Evolutionary conservation across 1,140 invertebrate species (phyloP).

Genomic region (Ostrea denselamellosa): DNA sequence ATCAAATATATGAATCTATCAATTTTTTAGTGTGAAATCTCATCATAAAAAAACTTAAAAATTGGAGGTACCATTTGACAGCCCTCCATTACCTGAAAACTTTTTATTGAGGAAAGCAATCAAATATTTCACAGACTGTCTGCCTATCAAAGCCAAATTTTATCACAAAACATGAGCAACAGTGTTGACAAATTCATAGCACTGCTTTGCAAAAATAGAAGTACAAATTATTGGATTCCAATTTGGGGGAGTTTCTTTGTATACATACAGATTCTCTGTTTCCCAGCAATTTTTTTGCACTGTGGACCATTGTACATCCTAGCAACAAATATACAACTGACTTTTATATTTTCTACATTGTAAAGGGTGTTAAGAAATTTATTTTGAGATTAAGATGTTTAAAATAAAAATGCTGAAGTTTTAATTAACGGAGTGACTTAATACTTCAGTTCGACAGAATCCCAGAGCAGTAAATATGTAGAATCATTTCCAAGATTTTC

Average conservation of each 20-base stretch:
- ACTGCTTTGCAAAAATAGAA: neutral
- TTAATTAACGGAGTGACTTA: too few species aligned
- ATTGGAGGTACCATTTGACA: neutral
- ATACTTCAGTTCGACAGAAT: too few species aligned
- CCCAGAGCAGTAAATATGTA: too few species aligned
- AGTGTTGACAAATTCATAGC: neutral
- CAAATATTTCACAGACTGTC: neutral
- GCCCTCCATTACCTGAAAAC: neutral
- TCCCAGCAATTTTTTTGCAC: too few species aligned
- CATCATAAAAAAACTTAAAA: neutral
- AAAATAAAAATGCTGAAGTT: too few species aligned
- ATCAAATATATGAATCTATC: slow-evolving; percentile 28
- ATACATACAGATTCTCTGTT: neutral
- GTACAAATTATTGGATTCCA: neutral
- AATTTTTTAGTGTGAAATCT: neutral
- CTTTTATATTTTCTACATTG: neutral
- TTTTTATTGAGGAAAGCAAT: neutral
- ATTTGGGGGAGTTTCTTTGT: neutral
- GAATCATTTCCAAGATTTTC: too few species aligned
- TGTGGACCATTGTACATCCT: neutral
- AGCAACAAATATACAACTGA: neutral
- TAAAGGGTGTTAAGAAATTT: too few species aligned
- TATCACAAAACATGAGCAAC: neutral
- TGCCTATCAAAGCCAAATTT: neutral
- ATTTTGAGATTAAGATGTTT: too few species aligned